Conservation (phyloP, 1,140 invertebrate species). For the Liolophura sinensis region DNA sequence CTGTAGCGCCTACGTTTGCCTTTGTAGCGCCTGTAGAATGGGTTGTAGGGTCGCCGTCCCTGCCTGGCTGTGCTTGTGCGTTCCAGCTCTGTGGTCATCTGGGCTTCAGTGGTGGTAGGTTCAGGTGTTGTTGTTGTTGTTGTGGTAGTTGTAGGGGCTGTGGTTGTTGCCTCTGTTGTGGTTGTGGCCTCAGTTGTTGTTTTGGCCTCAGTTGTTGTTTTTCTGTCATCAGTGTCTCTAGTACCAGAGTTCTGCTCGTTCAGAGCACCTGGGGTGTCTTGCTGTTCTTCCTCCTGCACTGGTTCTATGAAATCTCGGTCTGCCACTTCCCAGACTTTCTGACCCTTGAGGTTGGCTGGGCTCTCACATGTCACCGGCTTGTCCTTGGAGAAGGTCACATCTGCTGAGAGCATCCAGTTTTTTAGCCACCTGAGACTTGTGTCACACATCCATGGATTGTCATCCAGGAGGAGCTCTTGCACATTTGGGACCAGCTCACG, state of each 20-base stretch:
- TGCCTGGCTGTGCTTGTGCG: no score
- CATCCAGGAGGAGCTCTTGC: constrained; percentile 54
- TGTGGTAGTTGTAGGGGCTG: constrained; percentile 8
- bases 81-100: no score
- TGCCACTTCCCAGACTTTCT: constrained; percentile 4
- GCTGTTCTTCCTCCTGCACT: not conserved
- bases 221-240: constrained; percentile 1
- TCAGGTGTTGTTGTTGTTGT: constrained; percentile 1
- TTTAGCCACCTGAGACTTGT: constrained; percentile 52
- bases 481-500: constrained; percentile 72
- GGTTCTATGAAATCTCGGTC: constrained; percentile 1
- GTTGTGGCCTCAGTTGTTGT: not conserved
- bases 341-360: constrained; percentile 16
- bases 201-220: not conserved
- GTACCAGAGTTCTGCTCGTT: not conserved
- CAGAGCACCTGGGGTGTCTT: not conserved
- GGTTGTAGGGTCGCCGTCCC: no score
- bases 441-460: constrained; percentile 60
- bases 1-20: constrained; percentile 2
- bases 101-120: not conserved
- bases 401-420: constrained; percentile 52
- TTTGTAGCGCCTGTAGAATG: no score
- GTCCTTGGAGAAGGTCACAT: constrained; percentile 41
- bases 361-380: constrained; percentile 34
- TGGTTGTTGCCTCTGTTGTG: not conserved